phyloP scores from a whole-genome alignment of 2,797 vertebrate genomes.

The Taeniopygia guttata region DNA sequence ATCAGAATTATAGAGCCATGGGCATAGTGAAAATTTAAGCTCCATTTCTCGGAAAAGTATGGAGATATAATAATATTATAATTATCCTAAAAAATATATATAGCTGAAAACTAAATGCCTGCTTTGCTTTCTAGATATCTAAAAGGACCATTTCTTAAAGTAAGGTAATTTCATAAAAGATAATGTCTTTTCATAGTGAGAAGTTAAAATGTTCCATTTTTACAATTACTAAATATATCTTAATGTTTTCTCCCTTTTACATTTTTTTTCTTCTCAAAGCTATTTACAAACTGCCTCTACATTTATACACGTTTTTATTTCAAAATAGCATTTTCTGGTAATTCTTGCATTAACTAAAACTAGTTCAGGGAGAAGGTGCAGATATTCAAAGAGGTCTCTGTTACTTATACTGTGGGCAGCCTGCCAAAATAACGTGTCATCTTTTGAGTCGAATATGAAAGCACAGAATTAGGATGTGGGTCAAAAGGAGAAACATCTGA shows the following conservation, averaged over 20 bases:
- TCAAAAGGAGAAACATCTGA: slow-evolving; percentile 4
- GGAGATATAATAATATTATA: not conserved
- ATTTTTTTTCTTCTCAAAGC: not conserved
- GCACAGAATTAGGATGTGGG: not conserved
- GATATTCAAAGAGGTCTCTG: not conserved
- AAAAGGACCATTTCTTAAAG: not conserved
- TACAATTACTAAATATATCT: not conserved
- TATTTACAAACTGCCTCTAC: not conserved
- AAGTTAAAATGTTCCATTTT: not conserved
- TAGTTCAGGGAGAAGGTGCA: not conserved
- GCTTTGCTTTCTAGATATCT: not conserved
- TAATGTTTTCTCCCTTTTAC: not conserved
- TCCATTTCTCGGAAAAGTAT: not conserved
- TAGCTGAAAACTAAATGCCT: not conserved
- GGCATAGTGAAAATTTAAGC: not conserved
- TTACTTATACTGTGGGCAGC: not conserved
- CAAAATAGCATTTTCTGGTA: not conserved
- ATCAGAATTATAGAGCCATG: not conserved
- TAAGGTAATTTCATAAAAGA: not conserved
- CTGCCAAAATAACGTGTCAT: not conserved
- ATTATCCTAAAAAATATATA: not conserved
- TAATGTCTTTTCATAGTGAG: not conserved
- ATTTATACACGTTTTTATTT: not conserved
- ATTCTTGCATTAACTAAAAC: not conserved
- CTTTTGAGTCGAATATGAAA: not conserved